A percentile compares a stretch with the other conserved stretches of the same genome.
Conservation (phyloP, 1,140 invertebrate species). For the Drosophila melanogaster region Release_6_plus_ISO1_MT NC_004354.4:4673501-4674000, state of each 20-base stretch:
- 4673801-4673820: background rate
- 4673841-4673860: conserved; percentile 14
- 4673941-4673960: conserved; percentile 71
- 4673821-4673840: background rate
- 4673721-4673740: conserved; percentile 3
- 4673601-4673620: conserved; percentile 5
- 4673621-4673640: conserved; percentile 48
- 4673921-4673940: conserved; percentile 39
- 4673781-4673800: no score
- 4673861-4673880: conserved; percentile 16
- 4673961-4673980: conserved; percentile 67
- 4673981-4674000: conserved; percentile 31
- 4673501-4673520: background rate
- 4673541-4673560: conserved; percentile 32
- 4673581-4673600: conserved; percentile 38
- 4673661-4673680: background rate
- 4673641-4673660: conserved; percentile 27
- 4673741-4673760: background rate
- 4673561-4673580: conserved; percentile 68
- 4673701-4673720: conserved; percentile 3
- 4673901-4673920: conserved; percentile 1
- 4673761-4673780: no score
- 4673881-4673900: conserved; percentile 48
- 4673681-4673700: background rate
- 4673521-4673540: conserved; percentile 32